phyloP scores from a whole-genome alignment of 2,888 invertebrate species.

The Hirtodrosophila histrioides region DNA sequence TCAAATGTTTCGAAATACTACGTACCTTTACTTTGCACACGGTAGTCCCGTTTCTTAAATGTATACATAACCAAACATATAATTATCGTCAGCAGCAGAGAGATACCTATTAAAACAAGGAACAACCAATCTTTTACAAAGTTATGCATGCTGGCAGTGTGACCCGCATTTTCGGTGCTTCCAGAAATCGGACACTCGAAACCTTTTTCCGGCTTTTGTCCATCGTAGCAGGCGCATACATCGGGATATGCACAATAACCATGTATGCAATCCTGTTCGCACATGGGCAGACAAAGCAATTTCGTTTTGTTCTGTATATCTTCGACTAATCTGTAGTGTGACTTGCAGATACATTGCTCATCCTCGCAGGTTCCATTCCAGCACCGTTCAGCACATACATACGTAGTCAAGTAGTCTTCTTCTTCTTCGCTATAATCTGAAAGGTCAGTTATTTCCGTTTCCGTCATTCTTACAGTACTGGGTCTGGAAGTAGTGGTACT shows the following conservation, averaged over 20 bases:
- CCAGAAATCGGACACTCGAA: constrained; percentile 14
- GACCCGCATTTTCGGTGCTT: not conserved
- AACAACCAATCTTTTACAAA: constrained; percentile 26
- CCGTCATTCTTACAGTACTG: not conserved
- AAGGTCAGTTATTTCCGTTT: not conserved
- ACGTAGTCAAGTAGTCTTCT: not conserved
- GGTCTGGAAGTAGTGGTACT: not conserved
- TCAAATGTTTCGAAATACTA: not conserved
- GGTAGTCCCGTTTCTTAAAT: constrained; percentile 39
- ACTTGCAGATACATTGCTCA: constrained; percentile 36
- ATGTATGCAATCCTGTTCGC: constrained; percentile 35
- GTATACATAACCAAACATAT: constrained; percentile 44
- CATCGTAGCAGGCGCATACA: constrained; percentile 46
- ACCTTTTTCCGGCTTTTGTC: constrained; percentile 22
- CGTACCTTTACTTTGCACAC: constrained; percentile 54
- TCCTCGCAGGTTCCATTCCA: constrained; percentile 55
- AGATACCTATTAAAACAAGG: constrained; percentile 14
- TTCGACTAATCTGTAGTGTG: constrained; percentile 31
- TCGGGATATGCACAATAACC: constrained; percentile 53
- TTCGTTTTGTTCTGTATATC: constrained; percentile 1
- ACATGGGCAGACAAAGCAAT: constrained; percentile 50
- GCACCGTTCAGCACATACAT: constrained; percentile 34
- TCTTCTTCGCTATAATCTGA: not conserved
- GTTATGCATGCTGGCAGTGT: not conserved
- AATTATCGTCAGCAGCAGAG: constrained; percentile 29